These are phyloP conservation scores for Phacellophora camtschatica DNA, from an alignment of 30 jellyfish, hydroid and myxozoan species.

Conservation along the genomic window DNA sequence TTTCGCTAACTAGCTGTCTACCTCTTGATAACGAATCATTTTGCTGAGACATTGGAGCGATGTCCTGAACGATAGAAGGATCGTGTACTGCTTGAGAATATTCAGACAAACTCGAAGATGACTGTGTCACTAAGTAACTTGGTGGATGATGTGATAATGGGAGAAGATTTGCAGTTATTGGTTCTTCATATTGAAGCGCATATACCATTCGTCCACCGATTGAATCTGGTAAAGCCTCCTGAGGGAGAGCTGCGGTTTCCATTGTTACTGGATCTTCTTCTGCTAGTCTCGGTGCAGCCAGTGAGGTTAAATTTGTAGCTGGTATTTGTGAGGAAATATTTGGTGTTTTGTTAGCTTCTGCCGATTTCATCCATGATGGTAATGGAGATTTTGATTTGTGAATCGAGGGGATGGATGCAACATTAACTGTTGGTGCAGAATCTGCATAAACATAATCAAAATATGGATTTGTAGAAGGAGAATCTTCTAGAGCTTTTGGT, in stretches of 20 bases:
- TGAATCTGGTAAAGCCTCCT: constrained; percentile 30
- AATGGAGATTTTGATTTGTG: background rate
- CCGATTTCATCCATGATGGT: constrained; percentile 39
- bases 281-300: constrained; percentile 14
- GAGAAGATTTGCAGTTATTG: constrained; percentile 3
- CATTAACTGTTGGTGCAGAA: background rate
- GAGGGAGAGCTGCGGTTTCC: constrained; percentile 24
- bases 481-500: background rate
- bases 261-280: constrained; percentile 16
- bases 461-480: background rate
- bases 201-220: constrained; percentile 15
- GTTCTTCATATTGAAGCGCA: background rate
- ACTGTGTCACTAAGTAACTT: constrained; percentile 19
- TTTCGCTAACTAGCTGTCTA: background rate
- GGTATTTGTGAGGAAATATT: background rate
- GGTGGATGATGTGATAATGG: constrained; percentile 26
- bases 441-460: constrained; percentile 39
- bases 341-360: background rate
- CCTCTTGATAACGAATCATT: constrained; percentile 8
- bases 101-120: constrained; percentile 6
- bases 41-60: constrained; percentile 40
- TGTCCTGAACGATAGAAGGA: constrained; percentile 5
- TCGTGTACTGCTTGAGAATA: background rate
- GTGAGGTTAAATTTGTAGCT: too few relatives aligned
- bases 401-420: constrained; percentile 15